These are phyloP conservation scores for Enhydra lutris DNA, from an alignment of 2,113 vertebrate species.

Conservation along the genomic window DNA sequence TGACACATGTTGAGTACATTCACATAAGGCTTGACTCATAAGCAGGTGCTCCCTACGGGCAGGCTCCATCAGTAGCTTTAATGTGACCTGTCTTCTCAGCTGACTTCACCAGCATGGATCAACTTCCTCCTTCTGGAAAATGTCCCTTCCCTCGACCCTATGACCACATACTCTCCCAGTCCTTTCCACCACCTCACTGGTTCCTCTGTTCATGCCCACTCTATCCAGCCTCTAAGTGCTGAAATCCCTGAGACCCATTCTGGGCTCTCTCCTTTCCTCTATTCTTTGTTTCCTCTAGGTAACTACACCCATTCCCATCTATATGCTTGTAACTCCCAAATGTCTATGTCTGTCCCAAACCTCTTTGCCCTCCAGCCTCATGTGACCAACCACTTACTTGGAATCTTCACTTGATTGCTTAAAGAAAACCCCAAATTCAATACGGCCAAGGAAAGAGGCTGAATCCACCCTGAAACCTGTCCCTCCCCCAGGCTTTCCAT, in stretches of 20 bases:
- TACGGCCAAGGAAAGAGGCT: neutral
- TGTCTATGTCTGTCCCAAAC: neutral
- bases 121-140: neutral
- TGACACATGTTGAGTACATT: neutral
- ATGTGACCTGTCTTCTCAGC: neutral
- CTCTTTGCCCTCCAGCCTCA: neutral
- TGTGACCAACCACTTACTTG: conserved; percentile 14
- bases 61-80: neutral
- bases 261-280: neutral
- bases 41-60: neutral
- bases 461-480: neutral
- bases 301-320: neutral
- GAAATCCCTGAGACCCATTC: neutral
- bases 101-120: neutral
- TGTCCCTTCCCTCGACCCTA: neutral
- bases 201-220: neutral
- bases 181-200: neutral
- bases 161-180: neutral
- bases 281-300: neutral
- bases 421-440: neutral
- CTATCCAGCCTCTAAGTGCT: neutral
- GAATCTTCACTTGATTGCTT: neutral
- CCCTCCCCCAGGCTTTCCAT: neutral
- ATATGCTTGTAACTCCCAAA: neutral
- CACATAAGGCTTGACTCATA: neutral